Conservation (phyloP, 2,797 vertebrate species). For the Bovichtus variegatus region DNA sequence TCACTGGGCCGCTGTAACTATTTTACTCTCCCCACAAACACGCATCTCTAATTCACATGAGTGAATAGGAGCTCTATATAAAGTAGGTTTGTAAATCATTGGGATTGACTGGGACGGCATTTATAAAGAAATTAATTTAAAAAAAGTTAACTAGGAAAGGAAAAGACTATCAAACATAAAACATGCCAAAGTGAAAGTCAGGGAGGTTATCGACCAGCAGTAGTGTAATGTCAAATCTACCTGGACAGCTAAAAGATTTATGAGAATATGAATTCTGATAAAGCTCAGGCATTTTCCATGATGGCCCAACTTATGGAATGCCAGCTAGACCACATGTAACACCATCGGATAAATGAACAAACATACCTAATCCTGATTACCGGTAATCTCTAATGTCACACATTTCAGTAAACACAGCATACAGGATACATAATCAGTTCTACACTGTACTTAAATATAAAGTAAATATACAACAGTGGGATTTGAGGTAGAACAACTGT, state of each 20-base stretch:
- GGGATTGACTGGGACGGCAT: neutral
- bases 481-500: slow-evolving; percentile 13
- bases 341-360: slow-evolving; percentile 56
- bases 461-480: slow-evolving; percentile 8
- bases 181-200: neutral
- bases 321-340: slow-evolving; percentile 37
- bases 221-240: slow-evolving; percentile 24
- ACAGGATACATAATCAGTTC: slow-evolving; percentile 9
- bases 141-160: neutral
- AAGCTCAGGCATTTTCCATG: slow-evolving; percentile 22
- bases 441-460: neutral
- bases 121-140: too few species aligned
- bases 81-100: neutral
- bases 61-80: neutral
- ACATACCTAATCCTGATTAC: slow-evolving; percentile 56
- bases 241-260: slow-evolving; percentile 49
- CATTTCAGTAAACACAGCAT: slow-evolving; percentile 43
- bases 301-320: slow-evolving; percentile 53
- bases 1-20: slow-evolving; percentile 6
- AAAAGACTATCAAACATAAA: neutral
- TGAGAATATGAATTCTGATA: slow-evolving; percentile 46
- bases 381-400: slow-evolving; percentile 47
- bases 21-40: neutral
- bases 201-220: slow-evolving; percentile 9
- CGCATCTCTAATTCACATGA: neutral